These are phyloP conservation scores for Ginglymostoma cirratum DNA, from an alignment of 2,113 vertebrate species.

Conservation along the genomic window DNA sequence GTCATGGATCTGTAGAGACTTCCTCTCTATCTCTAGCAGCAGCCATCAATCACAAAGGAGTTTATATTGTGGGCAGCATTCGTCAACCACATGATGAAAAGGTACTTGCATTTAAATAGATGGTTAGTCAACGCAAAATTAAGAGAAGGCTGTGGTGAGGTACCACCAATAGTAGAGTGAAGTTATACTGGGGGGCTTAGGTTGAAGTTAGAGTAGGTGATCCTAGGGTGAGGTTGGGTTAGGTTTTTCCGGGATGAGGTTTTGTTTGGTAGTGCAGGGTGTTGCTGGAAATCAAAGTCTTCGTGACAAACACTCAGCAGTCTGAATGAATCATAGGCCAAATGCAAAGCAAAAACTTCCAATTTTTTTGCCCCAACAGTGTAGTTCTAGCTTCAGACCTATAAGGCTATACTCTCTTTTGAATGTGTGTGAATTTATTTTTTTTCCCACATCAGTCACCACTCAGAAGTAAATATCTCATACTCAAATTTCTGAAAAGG, in stretches of 20 bases:
- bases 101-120: background rate
- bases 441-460: background rate
- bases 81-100: conserved; percentile 25
- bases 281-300: background rate
- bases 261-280: background rate
- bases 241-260: background rate
- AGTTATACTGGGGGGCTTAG: too few relatives aligned
- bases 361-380: background rate
- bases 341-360: background rate
- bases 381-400: too few relatives aligned
- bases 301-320: background rate
- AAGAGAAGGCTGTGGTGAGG: background rate
- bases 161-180: background rate
- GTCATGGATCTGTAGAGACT: conserved; percentile 62
- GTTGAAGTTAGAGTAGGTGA: background rate
- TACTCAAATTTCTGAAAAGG: background rate
- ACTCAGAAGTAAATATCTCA: background rate
- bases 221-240: background rate
- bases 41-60: conserved; percentile 56
- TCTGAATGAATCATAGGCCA: background rate
- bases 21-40: conserved; percentile 58
- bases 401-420: background rate
- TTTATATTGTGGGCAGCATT: conserved; percentile 54
- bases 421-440: background rate
- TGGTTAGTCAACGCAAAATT: background rate